A percentile compares a stretch with the other conserved stretches of the same genome.
These are phyloP conservation scores for Epizoanthus illoricatus DNA, from an alignment of 92 coral and sea anemone genomes.

Conservation along the genomic window DNA sequence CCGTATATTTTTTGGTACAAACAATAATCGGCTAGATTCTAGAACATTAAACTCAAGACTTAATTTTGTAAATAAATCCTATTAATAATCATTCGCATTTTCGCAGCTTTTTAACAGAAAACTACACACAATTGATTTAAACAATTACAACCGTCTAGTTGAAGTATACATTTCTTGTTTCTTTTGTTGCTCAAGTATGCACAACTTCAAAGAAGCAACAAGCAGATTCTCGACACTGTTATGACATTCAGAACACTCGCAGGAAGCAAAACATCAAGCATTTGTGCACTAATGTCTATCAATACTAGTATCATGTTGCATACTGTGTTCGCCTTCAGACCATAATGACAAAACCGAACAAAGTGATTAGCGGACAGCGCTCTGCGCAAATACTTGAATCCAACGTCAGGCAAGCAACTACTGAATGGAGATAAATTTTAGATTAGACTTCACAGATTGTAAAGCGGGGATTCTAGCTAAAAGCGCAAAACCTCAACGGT, in stretches of 20 bases:
- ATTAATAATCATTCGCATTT: no score
- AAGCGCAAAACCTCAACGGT: background rate
- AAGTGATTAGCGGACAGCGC: background rate
- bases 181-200: no score
- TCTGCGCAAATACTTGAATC: conserved; percentile 15
- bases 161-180: no score
- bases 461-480: background rate
- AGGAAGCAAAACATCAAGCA: conserved; percentile 18
- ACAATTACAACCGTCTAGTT: no score
- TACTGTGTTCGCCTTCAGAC: background rate
- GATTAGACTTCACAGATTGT: background rate
- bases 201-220: background rate
- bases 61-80: no score
- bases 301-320: conserved; percentile 6
- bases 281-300: background rate
- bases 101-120: no score
- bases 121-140: no score
- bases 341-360: background rate
- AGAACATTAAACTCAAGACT: background rate
- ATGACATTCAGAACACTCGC: background rate
- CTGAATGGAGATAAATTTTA: background rate
- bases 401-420: conserved; percentile 2
- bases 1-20: background rate
- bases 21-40: conserved; percentile 1
- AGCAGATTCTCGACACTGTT: background rate